Conservation (phyloP, 2,888 invertebrate species). For the Caenorhabditis virilis region DNA sequence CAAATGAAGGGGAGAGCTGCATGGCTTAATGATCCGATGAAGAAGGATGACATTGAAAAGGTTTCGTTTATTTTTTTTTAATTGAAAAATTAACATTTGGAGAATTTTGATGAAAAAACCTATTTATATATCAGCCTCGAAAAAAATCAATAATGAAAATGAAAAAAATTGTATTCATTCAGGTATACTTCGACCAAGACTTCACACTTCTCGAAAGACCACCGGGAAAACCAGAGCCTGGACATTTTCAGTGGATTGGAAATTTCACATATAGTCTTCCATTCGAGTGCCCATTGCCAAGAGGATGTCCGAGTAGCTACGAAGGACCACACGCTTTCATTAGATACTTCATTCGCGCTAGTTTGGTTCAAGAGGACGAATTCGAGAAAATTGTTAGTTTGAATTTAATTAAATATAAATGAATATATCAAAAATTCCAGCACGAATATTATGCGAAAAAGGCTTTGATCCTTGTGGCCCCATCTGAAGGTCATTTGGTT, state of each 20-base stretch:
- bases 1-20: constrained; percentile 56
- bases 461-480: constrained; percentile 58
- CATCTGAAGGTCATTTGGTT: constrained; percentile 52
- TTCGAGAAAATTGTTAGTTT: constrained; percentile 26
- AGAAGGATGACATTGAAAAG: constrained; percentile 54
- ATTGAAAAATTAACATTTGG: too few relatives aligned
- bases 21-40: constrained; percentile 49
- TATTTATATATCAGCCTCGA: too few relatives aligned
- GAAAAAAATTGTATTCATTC: constrained; percentile 4
- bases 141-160: too few relatives aligned
- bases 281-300: constrained; percentile 65
- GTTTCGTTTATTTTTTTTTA: too few relatives aligned
- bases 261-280: constrained; percentile 63
- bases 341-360: constrained; percentile 64
- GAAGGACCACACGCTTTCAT: constrained; percentile 65
- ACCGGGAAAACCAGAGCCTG: constrained; percentile 65
- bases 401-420: constrained; percentile 1
- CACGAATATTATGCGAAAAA: constrained; percentile 62
- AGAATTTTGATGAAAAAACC: too few relatives aligned
- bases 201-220: constrained; percentile 66
- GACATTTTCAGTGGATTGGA: constrained; percentile 65
- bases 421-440: constrained; percentile 37
- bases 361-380: constrained; percentile 59
- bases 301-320: constrained; percentile 62
- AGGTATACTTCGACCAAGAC: constrained; percentile 65